These are phyloP conservation scores for Aepyceros melampus DNA, from an alignment of 2,113 vertebrate genomes.

Conservation along the genomic window DNA sequence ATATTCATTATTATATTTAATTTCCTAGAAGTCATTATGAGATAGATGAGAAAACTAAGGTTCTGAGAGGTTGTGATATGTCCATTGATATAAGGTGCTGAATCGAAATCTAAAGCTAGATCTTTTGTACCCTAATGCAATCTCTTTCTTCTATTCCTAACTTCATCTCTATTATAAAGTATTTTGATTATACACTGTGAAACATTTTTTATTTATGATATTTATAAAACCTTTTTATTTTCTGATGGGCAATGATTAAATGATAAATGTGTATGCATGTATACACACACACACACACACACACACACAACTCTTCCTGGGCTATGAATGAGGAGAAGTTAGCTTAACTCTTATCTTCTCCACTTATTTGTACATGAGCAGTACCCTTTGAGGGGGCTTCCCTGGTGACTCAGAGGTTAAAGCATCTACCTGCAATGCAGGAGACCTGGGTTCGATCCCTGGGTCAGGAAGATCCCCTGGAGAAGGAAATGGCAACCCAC, in stretches of 20 bases:
- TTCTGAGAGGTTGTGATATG: neutral
- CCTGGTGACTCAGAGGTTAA: no score
- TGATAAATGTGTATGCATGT: neutral
- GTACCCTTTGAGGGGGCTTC: neutral
- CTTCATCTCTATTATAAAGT: neutral
- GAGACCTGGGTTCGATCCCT: no score
- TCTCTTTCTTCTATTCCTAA: neutral
- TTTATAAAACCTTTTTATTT: constrained; percentile 8
- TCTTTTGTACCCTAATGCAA: neutral
- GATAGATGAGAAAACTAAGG: neutral
- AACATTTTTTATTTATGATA: neutral
- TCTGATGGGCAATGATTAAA: neutral
- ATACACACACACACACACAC: neutral
- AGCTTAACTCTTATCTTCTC: neutral
- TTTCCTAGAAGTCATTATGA: neutral
- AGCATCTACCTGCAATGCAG: no score
- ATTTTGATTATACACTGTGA: constrained; percentile 11
- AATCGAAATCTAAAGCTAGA: neutral
- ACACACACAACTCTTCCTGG: neutral
- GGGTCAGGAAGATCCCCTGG: no score
- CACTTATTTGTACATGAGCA: neutral
- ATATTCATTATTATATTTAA: constrained; percentile 7
- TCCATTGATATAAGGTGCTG: neutral
- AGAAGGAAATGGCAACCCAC: no score
- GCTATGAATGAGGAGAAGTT: neutral